Evolutionary conservation across 2,888 invertebrate species (phyloP), one percentile per base, ranked within the genome.

Genomic region (Psylliodes chrysocephalus): DNA sequence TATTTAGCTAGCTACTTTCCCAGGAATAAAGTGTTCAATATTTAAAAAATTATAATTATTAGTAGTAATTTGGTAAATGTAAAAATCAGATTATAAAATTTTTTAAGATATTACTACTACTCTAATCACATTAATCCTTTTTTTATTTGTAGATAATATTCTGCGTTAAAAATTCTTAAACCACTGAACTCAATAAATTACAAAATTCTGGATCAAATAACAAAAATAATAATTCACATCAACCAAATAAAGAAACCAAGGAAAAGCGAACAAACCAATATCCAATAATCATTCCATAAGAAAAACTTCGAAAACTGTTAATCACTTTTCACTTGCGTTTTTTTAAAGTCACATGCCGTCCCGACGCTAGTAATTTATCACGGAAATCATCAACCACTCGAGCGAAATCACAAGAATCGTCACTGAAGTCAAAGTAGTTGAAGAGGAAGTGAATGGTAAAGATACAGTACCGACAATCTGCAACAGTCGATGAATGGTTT

Each of bases 391-490:
- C n/a, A 33, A 17, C 15, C 8, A 12, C 18, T 17, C 38, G 10
- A 38, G 15, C 4, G 15, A 19, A 30, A 55, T 6, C 25, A 18
- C 12, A 14, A 18, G 18, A 18, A 30, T 38, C 40, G 10, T 18
- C 46, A 12, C n/a, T 12, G 42, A n/a, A 49, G 19, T 55, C 56
- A 55, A 59, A 52, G 52, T n/a, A 49, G 38, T 33, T 51, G 57
- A 53, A 40, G 63, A 69, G 63, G 64, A 68, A 68, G 68, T 66
- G 64, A 66, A 66, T 59, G 68, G 54, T 55, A 49, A 12, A 64
- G 68, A 65, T 56, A 46, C 62, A 55, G 56, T 46, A 67, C 63
- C 63, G 60, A 60, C 65, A 56, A 68, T 66, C 67, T 60, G 70
- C 66, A 64, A 62, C 54, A 61, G 59, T 62, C 47, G 67, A 55